Evolutionary conservation across 2,113 vertebrate species (phyloP).

Genomic region (Pyxicephalus adspersus): DNA sequence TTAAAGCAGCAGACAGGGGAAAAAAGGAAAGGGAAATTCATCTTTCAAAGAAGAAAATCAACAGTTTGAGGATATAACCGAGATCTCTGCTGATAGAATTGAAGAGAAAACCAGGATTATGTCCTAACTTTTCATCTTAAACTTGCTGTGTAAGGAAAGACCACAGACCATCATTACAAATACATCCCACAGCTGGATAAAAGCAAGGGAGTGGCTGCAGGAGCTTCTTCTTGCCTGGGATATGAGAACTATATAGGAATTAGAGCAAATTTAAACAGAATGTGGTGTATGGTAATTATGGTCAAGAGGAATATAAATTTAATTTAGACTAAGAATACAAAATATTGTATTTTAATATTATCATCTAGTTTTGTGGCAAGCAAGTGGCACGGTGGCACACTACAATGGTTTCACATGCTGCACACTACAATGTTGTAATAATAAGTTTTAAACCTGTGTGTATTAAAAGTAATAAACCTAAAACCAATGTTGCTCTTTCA

Average conservation of each 20-base stretch:
- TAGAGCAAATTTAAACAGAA: too few relatives aligned
- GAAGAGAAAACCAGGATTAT: not conserved
- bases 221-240: not conserved
- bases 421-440: too few relatives aligned
- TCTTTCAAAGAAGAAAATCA: slow-evolving; percentile 30
- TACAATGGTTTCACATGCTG: too few relatives aligned
- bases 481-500: too few relatives aligned
- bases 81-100: slow-evolving; percentile 56
- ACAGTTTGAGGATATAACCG: slow-evolving; percentile 51
- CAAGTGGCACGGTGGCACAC: too few relatives aligned
- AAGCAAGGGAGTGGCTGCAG: not conserved
- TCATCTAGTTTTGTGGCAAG: too few relatives aligned
- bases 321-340: too few relatives aligned
- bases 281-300: too few relatives aligned
- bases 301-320: too few relatives aligned
- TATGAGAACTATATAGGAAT: not conserved
- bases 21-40: not conserved
- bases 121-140: slow-evolving; percentile 33
- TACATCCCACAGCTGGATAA: not conserved
- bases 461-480: too few relatives aligned
- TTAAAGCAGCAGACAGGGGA: slow-evolving; percentile 40
- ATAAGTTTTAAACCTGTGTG: too few relatives aligned
- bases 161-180: not conserved
- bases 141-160: slow-evolving; percentile 30
- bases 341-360: too few relatives aligned